Percentiles rank a stretch among this genome's conserved stretches.
Evolutionary conservation across 2,113 vertebrate species (phyloP).

Genomic region (Neogale vison): DNA sequence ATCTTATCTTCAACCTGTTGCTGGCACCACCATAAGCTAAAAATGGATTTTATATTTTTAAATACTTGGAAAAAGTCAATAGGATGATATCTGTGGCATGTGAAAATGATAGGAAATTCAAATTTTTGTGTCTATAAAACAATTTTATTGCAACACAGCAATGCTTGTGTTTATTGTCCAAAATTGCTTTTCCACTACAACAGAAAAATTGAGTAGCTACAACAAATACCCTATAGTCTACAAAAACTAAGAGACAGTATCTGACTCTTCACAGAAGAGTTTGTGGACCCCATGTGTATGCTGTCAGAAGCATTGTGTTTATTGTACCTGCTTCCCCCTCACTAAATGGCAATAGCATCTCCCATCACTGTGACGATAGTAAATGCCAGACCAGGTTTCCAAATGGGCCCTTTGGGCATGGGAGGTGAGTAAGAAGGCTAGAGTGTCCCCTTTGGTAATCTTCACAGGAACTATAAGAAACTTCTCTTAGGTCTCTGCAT

Average conservation of each 20-base stretch:
- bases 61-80: constrained; percentile 32
- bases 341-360: not conserved
- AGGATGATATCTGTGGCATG: not conserved
- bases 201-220: not conserved
- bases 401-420: not conserved
- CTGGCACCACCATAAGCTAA: not conserved
- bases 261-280: not conserved
- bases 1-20: not conserved
- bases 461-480: not conserved
- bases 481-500: not conserved
- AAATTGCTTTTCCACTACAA: not conserved
- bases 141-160: not conserved
- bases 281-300: not conserved
- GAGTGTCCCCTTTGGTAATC: not conserved
- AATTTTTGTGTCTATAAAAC: not conserved
- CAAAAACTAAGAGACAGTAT: not conserved
- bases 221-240: not conserved
- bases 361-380: not conserved
- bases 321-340: not conserved
- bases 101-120: not conserved
- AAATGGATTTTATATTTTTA: constrained; percentile 2
- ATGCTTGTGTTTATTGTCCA: not conserved
- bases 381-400: not conserved
- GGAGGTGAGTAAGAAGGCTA: not conserved
- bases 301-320: not conserved